Percentiles rank a stretch among this genome's conserved stretches.
phyloP scores from a whole-genome alignment of 2,797 vertebrate species.

The Ficedula albicollis region DNA sequence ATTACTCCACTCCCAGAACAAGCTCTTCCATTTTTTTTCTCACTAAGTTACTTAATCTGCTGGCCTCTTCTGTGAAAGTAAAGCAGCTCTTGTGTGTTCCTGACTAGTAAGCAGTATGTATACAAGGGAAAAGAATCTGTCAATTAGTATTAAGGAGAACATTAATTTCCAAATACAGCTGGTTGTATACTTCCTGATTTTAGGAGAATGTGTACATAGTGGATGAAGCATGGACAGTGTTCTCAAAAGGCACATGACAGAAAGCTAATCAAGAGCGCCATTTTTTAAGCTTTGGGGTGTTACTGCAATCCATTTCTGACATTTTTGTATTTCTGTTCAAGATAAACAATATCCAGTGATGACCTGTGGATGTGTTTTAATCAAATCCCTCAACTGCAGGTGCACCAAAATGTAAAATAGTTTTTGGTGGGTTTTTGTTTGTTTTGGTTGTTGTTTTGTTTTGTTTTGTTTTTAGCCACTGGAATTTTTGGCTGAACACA shows the following conservation, averaged over 20 bases:
- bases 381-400: background rate
- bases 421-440: background rate
- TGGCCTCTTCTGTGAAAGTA: background rate
- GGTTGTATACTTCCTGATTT: background rate
- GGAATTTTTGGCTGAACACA: background rate
- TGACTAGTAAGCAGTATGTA: background rate
- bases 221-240: background rate
- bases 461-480: background rate
- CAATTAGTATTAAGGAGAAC: background rate
- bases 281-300: background rate
- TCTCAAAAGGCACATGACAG: background rate
- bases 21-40: background rate
- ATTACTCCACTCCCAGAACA: background rate
- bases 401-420: background rate
- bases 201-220: rapidly evolving
- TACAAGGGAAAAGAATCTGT: background rate
- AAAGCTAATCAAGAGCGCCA: background rate
- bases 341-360: background rate
- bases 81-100: background rate
- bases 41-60: background rate
- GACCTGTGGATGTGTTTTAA: background rate
- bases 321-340: background rate
- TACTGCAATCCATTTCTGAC: background rate
- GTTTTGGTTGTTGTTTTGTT: background rate
- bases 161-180: background rate